Evolutionary conservation across 2,113 vertebrate species (phyloP).

Genomic region (Peromyscus polionotus): DNA sequence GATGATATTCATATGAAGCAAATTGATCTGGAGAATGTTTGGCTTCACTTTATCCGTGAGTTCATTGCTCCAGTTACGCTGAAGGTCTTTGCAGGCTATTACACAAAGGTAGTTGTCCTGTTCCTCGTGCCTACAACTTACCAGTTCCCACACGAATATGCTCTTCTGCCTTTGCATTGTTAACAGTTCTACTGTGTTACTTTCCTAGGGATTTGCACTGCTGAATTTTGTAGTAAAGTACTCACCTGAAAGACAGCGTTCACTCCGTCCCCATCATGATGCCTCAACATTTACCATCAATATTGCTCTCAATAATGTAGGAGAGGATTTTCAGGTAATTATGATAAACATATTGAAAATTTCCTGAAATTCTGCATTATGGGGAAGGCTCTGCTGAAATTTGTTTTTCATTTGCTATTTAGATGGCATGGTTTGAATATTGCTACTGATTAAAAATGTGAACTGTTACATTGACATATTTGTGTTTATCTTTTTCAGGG

Average conservation of each 20-base stretch:
- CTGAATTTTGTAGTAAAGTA: conserved; percentile 99
- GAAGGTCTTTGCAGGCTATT: conserved; percentile 98
- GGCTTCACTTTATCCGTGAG: conserved; percentile 99
- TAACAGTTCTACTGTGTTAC: background rate
- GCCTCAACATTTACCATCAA: conserved; percentile 99
- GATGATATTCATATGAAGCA: conserved; percentile 99
- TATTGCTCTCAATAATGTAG: conserved; percentile 96
- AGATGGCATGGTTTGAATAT: conserved; percentile 2
- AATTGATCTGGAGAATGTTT: conserved; percentile 94
- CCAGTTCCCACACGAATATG: background rate
- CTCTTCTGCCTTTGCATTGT: background rate
- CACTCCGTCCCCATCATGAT: conserved; percentile 95
- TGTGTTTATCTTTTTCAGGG: conserved; percentile 89
- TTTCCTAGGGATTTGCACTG: conserved; percentile 92
- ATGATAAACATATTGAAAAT: background rate
- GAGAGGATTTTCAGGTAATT: conserved; percentile 94
- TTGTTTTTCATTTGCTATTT: background rate
- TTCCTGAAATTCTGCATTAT: background rate
- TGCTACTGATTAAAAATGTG: background rate
- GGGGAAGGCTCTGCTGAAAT: background rate
- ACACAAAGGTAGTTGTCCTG: conserved; percentile 92
- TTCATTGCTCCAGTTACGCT: conserved; percentile 97
- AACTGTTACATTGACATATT: background rate
- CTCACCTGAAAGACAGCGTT: conserved; percentile 93
- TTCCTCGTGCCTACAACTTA: background rate